Percentiles rank a stretch among this genome's conserved stretches.
Evolutionary conservation across 2,797 vertebrate genomes (phyloP).

Genomic region (Brotula barbata): DNA sequence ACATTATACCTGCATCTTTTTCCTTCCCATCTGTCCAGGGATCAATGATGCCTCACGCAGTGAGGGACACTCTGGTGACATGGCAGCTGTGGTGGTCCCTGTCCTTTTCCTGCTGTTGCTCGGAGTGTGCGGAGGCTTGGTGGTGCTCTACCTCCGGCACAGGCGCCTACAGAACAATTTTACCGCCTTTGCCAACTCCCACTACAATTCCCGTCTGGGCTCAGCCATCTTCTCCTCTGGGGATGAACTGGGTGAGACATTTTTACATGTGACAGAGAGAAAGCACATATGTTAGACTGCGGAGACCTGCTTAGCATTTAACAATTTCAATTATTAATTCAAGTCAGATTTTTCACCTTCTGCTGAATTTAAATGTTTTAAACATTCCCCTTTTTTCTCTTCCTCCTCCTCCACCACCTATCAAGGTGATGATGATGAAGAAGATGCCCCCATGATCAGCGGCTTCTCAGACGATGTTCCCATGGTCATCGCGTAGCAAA

Average conservation of each 20-base stretch:
- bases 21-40: constrained; percentile 63
- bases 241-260: constrained; percentile 88
- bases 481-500: constrained; percentile 95
- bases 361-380: no score
- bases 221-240: constrained; percentile 97
- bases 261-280: no score
- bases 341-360: no score
- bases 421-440: constrained; percentile 95
- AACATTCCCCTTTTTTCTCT: not conserved
- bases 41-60: constrained; percentile 55
- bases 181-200: constrained; percentile 94
- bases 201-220: constrained; percentile 96
- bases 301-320: no score
- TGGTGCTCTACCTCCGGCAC: constrained; percentile 88
- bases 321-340: no score
- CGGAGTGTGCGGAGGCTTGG: constrained; percentile 84
- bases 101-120: constrained; percentile 92
- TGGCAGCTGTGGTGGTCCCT: constrained; percentile 91
- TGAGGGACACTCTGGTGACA: constrained; percentile 72
- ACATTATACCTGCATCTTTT: not conserved
- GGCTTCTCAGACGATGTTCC: constrained; percentile 98
- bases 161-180: constrained; percentile 95
- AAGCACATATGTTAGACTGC: no score
- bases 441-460: constrained; percentile 96
- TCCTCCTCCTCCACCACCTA: constrained; percentile 2